These are phyloP conservation scores for Sardina pilchardus DNA, from an alignment of 2,113 vertebrate species.

Conservation along the genomic window DNA sequence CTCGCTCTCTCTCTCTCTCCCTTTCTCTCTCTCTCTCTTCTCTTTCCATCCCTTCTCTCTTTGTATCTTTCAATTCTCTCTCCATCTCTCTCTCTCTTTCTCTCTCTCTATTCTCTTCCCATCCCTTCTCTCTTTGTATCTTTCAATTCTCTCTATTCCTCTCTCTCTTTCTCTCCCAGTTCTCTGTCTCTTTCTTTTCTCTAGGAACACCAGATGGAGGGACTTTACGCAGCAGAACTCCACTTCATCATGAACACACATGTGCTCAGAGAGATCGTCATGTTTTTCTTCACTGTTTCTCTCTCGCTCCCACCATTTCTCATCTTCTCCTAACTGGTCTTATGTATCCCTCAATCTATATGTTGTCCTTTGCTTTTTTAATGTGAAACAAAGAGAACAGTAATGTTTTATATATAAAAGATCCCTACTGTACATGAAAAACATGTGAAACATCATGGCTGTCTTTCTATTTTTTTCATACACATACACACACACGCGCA, in stretches of 20 bases:
- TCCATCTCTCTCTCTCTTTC: constrained; percentile 25
- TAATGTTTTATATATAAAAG: too few relatives aligned
- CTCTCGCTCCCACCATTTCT: constrained; percentile 45
- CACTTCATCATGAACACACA: constrained; percentile 65
- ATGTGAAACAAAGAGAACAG: background rate
- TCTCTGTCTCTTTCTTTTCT: constrained; percentile 36
- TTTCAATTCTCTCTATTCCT: constrained; percentile 44
- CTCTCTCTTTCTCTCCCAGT: constrained; percentile 42
- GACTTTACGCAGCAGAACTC: constrained; percentile 59
- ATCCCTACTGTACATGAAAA: constrained; percentile 28
- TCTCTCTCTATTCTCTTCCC: constrained; percentile 2
- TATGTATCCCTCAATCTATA: background rate
- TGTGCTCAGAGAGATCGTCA: constrained; percentile 38
- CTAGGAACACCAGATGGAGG: constrained; percentile 67
- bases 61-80: constrained; percentile 43
- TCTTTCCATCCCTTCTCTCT: background rate
- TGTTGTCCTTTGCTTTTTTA: background rate
- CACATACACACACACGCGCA: too few relatives aligned
- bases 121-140: background rate
- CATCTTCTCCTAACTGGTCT: constrained; percentile 13
- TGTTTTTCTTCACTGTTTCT: background rate
- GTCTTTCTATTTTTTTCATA: constrained; percentile 51
- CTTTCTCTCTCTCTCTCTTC: background rate
- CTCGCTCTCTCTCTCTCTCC: background rate
- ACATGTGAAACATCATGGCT: constrained; percentile 42